Base-by-base conservation (phyloP, 2,113 vertebrate genomes). In the Odontesthes bonariensis region DNA sequence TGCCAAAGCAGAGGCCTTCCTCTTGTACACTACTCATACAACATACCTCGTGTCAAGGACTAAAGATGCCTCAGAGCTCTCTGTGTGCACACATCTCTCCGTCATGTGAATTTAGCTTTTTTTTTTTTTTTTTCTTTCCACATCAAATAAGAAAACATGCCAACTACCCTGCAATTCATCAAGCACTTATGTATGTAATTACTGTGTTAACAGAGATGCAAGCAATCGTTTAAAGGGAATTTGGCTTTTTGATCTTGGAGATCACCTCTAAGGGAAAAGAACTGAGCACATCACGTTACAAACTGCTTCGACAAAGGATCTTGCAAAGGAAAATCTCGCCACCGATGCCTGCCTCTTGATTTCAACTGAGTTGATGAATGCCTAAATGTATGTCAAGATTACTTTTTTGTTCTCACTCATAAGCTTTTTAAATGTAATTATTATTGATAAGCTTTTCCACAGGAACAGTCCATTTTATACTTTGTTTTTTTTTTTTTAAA, bases 1-100 rank as follows among this genome's bases (percentile, higher is more conserved):
- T 98, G 97, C 87, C 97, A 99, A 92, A 97, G 95, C 88, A 91
- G 96, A 49, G 97, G 96, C 0, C 96, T 98, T 69, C 97, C 98
- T 42, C 89, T 98, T 82, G 96, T 97, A 52, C 96, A 95, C 82
- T 97, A 97, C 0, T 95, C 96, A 68, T 96, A 97, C 90, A 96
- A 96, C 83, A 95, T 96, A 82, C 96, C 96, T 0, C 92, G 95
- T 80, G 92, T 95, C 79, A 93, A 93, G 76, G 93, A 94, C 89
- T 93, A 81, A 88, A 47, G 73, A 40, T 3, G 6, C 75, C 20
- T 20, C 65, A 27, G 54, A 77, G 20, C 64, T 53, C 32, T 69
- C 56, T 77, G 31, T 38, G 68, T 70, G 60, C 78, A 72, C 66
- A 69, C 23, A 56, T 63, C 47, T 69, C 40, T 80, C 65, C 32